phyloP scores from a whole-genome alignment of 2,113 vertebrate species.

The Peromyscus californicus region DNA sequence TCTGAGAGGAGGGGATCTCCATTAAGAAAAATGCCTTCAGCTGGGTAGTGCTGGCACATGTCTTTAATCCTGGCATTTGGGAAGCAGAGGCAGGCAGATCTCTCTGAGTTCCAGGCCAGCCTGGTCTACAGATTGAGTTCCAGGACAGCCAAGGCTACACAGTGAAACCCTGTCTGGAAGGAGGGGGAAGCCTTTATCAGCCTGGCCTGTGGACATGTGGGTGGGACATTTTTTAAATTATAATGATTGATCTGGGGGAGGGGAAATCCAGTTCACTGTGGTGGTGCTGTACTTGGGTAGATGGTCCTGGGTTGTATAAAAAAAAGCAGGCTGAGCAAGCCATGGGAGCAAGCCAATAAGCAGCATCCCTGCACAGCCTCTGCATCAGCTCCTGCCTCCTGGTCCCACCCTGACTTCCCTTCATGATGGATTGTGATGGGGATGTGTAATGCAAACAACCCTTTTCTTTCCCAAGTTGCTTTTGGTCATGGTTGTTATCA shows the following conservation, averaged over 20 bases:
- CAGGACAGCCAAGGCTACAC: neutral
- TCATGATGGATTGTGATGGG: neutral
- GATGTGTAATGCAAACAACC: neutral
- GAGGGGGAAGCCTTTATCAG: neutral
- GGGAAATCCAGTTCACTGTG: neutral
- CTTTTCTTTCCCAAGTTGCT: neutral
- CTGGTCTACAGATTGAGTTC: neutral
- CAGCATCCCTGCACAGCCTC: accelerated
- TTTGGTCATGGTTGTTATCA: neutral
- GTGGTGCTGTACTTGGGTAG: neutral
- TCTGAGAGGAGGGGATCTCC: neutral
- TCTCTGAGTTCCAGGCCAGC: neutral
- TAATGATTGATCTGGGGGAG: neutral
- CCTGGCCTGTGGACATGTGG: neutral
- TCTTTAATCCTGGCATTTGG: neutral
- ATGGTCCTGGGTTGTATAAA: neutral
- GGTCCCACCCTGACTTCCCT: too few relatives aligned
- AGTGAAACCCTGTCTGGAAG: neutral
- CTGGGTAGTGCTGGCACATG: accelerated
- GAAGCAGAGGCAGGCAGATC: neutral
- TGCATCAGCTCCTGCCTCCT: too few relatives aligned
- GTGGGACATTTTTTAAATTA: neutral
- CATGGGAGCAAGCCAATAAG: neutral
- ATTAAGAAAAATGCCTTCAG: neutral
- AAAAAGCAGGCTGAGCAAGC: neutral